Evolutionary conservation across 1,140 invertebrate species (phyloP).

Genomic region (Archivesica marissinica): DNA sequence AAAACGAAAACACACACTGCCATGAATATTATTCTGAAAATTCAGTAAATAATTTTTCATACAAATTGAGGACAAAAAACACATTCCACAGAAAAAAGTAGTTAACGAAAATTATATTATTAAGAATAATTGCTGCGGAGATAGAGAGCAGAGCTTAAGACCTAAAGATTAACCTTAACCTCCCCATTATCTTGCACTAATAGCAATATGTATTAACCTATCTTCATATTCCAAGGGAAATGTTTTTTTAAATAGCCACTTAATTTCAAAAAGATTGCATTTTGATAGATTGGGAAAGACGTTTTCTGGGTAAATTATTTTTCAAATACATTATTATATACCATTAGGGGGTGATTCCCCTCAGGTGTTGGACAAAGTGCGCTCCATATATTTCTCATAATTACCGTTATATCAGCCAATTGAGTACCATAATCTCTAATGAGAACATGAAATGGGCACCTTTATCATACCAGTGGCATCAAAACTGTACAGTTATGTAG

Average conservation of each 20-base stretch:
- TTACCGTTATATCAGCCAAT: not conserved
- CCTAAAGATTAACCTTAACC: too few relatives aligned
- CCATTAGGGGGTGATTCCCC: not conserved
- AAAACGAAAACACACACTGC: too few relatives aligned
- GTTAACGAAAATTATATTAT: too few relatives aligned
- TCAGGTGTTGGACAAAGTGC: constrained; percentile 25
- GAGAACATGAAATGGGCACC: constrained; percentile 11
- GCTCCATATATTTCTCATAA: constrained; percentile 22
- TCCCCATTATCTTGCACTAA: not conserved
- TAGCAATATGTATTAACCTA: not conserved
- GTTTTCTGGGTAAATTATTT: constrained; percentile 20
- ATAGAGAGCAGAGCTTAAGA: too few relatives aligned
- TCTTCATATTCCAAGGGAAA: not conserved
- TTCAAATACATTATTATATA: not conserved
- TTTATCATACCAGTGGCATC: constrained; percentile 17
- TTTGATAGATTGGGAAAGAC: not conserved
- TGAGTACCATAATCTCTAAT: constrained; percentile 13
- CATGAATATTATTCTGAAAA: too few relatives aligned
- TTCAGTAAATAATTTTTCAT: too few relatives aligned
- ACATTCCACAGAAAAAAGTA: too few relatives aligned
- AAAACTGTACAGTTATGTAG: constrained; percentile 31
- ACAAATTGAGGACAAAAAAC: too few relatives aligned
- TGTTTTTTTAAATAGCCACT: not conserved
- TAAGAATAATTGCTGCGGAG: too few relatives aligned
- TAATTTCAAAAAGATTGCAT: constrained; percentile 14